Conservation (phyloP, 2,888 invertebrate species). For the Nebria salina region DNA sequence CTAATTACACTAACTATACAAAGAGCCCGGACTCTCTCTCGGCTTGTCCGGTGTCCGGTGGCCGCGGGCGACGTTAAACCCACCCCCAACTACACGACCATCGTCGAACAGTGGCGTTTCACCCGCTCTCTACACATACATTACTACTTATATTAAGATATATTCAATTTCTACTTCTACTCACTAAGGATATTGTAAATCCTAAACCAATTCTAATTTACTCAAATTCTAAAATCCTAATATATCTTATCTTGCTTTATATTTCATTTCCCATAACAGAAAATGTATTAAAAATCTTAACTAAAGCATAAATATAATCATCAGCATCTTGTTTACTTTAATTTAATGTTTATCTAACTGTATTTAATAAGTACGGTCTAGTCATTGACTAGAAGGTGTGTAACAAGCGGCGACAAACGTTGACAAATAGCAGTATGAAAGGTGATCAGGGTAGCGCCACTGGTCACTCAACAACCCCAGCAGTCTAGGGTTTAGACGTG, state of each 20-base stretch:
- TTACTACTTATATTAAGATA: too few relatives aligned
- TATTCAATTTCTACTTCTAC: too few relatives aligned
- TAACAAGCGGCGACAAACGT: not conserved
- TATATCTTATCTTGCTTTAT: too few relatives aligned
- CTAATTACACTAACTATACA: conserved; percentile 67
- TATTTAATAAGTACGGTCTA: not conserved
- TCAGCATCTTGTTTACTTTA: too few relatives aligned
- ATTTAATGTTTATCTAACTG: too few relatives aligned
- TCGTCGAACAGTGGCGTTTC: conserved; percentile 10
- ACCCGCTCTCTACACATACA: not conserved
- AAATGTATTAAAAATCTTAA: too few relatives aligned
- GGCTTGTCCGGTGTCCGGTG: conserved; percentile 60
- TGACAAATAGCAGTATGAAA: not conserved
- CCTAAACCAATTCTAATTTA: too few relatives aligned
- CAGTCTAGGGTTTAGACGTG: not conserved
- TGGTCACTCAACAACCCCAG: not conserved
- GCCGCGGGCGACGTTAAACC: conserved; percentile 32
- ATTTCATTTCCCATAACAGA: too few relatives aligned
- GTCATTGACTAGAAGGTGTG: not conserved
- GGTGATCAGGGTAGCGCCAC: not conserved
- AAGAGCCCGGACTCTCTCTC: conserved; percentile 56
- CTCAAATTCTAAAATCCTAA: too few relatives aligned
- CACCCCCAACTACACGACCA: not conserved
- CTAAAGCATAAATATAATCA: too few relatives aligned
- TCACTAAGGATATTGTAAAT: too few relatives aligned